phyloP scores from a whole-genome alignment of 2,113 vertebrate species.

The Apeltes quadracus region DNA sequence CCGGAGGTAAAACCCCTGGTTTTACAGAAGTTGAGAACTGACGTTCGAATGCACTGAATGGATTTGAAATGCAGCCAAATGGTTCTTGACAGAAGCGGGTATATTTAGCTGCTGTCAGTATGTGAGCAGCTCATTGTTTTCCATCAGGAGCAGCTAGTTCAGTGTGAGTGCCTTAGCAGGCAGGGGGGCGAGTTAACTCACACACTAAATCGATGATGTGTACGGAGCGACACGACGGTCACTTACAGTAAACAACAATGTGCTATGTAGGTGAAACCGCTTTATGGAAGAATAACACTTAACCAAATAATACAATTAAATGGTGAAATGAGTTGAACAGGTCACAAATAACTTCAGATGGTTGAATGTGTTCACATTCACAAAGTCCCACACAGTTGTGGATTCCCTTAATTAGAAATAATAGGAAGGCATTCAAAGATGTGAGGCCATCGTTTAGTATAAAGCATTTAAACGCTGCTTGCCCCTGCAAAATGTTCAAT shows the following conservation, averaged over 20 bases:
- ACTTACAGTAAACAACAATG: slow-evolving; percentile 40
- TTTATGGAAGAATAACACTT: slow-evolving; percentile 23
- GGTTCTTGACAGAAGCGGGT: slow-evolving; percentile 48
- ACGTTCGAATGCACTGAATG: slow-evolving; percentile 2
- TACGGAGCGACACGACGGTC: slow-evolving; percentile 41
- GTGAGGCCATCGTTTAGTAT: not conserved
- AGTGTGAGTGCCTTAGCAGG: slow-evolving; percentile 64
- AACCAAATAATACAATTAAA: slow-evolving; percentile 40
- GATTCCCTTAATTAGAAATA: slow-evolving; percentile 21
- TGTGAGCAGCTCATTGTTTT: slow-evolving; percentile 68
- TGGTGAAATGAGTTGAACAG: slow-evolving; percentile 3
- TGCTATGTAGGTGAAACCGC: slow-evolving; percentile 33
- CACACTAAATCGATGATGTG: slow-evolving; percentile 60
- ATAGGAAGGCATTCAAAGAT: not conserved
- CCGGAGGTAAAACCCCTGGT: not conserved
- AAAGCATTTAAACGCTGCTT: slow-evolving; percentile 10
- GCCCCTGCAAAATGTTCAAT: not conserved
- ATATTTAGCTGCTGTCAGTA: slow-evolving; percentile 66
- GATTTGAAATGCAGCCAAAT: slow-evolving; percentile 39
- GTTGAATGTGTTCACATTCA: slow-evolving; percentile 9
- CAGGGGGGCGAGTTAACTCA: slow-evolving; percentile 57
- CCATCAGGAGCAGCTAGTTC: slow-evolving; percentile 57
- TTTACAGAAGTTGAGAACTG: slow-evolving; percentile 8
- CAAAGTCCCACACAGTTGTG: not conserved
- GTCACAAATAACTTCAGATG: slow-evolving; percentile 25